Percentiles rank a stretch among this genome's conserved stretches.
These are phyloP conservation scores for Trissolcus basalis DNA, from an alignment of 1,140 invertebrate species.

Conservation along the genomic window DNA sequence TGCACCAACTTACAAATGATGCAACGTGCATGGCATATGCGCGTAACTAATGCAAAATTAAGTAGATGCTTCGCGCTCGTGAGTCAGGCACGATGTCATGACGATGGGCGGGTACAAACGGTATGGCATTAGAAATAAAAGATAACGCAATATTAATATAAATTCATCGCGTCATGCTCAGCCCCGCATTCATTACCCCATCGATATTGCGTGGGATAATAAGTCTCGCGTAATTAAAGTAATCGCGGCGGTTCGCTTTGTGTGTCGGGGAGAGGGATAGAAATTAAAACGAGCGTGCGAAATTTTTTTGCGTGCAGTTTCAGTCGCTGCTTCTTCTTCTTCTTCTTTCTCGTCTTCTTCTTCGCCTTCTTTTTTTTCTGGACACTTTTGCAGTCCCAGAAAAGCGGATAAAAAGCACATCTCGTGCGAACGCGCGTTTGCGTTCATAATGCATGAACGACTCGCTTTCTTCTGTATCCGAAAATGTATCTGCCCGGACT, in stretches of 20 bases:
- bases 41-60: conserved; percentile 49
- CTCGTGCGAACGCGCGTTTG: conserved; percentile 24
- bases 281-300: neutral
- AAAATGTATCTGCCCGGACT: conserved; percentile 45
- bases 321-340: too few relatives aligned
- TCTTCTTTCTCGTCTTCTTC: too few relatives aligned
- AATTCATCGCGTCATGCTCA: conserved; percentile 34
- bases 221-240: conserved; percentile 50
- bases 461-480: conserved; percentile 40
- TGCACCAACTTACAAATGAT: conserved; percentile 27
- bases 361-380: conserved; percentile 8
- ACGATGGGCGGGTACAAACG: conserved; percentile 17
- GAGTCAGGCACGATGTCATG: conserved; percentile 39
- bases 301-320: too few relatives aligned
- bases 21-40: conserved; percentile 18
- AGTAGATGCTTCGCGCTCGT: conserved; percentile 38
- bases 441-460: conserved; percentile 62
- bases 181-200: conserved; percentile 55
- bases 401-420: neutral
- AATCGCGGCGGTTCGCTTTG: conserved; percentile 20
- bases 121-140: conserved; percentile 41
- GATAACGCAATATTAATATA: conserved; percentile 26
- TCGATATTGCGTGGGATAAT: conserved; percentile 25
- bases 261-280: neutral
- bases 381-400: neutral